A percentile compares a stretch with the other conserved stretches of the same genome.
Conservation (phyloP, 2,888 invertebrate genomes). For the Dermolepida albohirtum region DNA sequence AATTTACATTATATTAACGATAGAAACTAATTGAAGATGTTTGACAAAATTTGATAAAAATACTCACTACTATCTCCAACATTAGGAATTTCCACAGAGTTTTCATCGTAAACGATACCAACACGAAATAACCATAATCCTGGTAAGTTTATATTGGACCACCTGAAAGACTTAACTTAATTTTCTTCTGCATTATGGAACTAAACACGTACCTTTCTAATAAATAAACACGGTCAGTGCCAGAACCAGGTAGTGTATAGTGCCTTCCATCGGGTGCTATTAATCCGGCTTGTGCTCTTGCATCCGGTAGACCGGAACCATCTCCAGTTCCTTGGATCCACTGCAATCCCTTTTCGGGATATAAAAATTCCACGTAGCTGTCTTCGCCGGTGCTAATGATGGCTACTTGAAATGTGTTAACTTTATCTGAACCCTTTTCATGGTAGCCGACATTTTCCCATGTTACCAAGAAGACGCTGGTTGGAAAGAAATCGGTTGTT, state of each 20-base stretch:
- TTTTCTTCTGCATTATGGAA: neutral
- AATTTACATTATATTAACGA: too few relatives aligned
- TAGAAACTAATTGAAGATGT: too few relatives aligned
- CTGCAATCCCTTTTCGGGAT: conserved; percentile 88
- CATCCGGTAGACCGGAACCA: conserved; percentile 84
- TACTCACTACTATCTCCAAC: conserved; percentile 63
- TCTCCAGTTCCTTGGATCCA: conserved; percentile 90
- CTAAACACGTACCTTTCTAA: conserved; percentile 74
- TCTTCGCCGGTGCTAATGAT: conserved; percentile 81
- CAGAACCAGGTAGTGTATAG: conserved; percentile 85
- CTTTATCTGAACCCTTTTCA: conserved; percentile 74
- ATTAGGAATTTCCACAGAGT: conserved; percentile 78
- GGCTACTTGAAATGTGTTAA: conserved; percentile 89
- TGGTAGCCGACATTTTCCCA: conserved; percentile 91
- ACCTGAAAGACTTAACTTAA: conserved; percentile 69
- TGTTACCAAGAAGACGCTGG: conserved; percentile 85
- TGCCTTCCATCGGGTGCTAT: conserved; percentile 84
- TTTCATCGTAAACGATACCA: conserved; percentile 74
- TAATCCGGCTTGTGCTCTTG: conserved; percentile 94
- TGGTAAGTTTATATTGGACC: conserved; percentile 86
- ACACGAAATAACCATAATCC: conserved; percentile 91
- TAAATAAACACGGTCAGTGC: conserved; percentile 87
- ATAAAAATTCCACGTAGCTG: conserved; percentile 88
- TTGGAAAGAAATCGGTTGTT: conserved; percentile 79
- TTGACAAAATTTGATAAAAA: neutral